Conservation (phyloP, 2,113 vertebrate species). For the Pungitius pungitius region DNA sequence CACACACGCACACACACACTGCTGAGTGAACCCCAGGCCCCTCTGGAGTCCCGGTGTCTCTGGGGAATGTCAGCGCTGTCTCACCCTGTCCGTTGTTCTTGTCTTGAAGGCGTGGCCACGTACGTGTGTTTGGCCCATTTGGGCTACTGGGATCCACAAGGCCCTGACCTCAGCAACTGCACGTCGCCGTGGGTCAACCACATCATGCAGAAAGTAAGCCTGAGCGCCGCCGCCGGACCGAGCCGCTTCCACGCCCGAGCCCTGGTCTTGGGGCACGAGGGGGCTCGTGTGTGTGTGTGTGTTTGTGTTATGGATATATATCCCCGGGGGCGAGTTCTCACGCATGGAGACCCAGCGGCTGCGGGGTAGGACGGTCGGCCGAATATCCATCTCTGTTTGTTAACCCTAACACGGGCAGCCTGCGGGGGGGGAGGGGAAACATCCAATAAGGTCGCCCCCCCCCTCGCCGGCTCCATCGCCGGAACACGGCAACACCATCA, state of each 20-base stretch:
- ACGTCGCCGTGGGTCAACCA: conserved; percentile 98
- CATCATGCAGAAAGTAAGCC: conserved; percentile 95
- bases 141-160: conserved; percentile 92
- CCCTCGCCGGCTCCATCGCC: background rate
- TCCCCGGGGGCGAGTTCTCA: conserved; percentile 44
- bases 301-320: conserved; percentile 36
- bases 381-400: conserved; percentile 53
- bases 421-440: conserved; percentile 35
- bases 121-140: conserved; percentile 88
- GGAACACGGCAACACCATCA: background rate
- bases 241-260: conserved; percentile 10
- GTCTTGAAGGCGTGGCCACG: conserved; percentile 90
- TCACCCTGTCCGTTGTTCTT: conserved; percentile 55
- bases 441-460: conserved; percentile 37
- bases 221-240: conserved; percentile 35
- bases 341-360: conserved; percentile 46
- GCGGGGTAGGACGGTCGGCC: conserved; percentile 56
- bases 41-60: conserved; percentile 16
- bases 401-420: conserved; percentile 27
- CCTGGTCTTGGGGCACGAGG: conserved; percentile 11
- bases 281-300: background rate
- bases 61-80: conserved; percentile 56
- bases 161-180: conserved; percentile 98
- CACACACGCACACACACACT: conserved; percentile 11
- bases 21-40: conserved; percentile 30